Evolutionary conservation across 2,888 invertebrate species (phyloP), one percentile per base, ranked within the genome.

Genomic region (Eupithecia pulchellata): DNA sequence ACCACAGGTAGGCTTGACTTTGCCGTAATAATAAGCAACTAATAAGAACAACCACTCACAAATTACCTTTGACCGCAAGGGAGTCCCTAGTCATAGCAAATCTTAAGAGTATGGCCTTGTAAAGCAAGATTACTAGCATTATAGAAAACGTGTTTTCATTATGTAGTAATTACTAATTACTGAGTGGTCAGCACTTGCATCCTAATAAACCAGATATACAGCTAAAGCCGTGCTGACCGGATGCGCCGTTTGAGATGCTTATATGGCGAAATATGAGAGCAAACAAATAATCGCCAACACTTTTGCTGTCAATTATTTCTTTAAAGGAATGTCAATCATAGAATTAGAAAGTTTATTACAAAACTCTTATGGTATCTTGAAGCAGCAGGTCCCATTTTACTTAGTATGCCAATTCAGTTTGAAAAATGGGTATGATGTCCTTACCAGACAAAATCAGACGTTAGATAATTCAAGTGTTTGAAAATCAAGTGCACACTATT

Each of bases 381-480:
- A 52, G 52, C 13, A 52, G 29, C 17, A 20, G 57, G 29, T 57
- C 29, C 57, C 13, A 25, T 52, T 11, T 25, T 25, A 52, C 13
- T 6, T 29, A 29, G 17, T 29, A 29, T 29, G 29, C 57, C 29
- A 29, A 57, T 57, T 29, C 29, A 57, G 29, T 17, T 27, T 57
- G 17, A 29, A 29, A 57, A 29, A 57, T 52, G 13, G 25, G 52
- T 25, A 52, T 4, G 25, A 52, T 25, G 52, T 52, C 6, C 57
- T 27, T 20, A 14, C 6, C 29, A 57, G 29, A 57, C 8, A 27
- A 6, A 29, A 57, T 57, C 57, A 57, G 14, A 47, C 42, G 20
- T 20, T 17, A 29, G 29, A 57, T 29, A 17, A 82, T 84, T 85
- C 83, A 84, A 86, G 87, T 83, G 80, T 78, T 77, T 76, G 60